Base-by-base conservation (phyloP, 2,888 invertebrate genomes). In the Schizaphis graminum region DNA sequence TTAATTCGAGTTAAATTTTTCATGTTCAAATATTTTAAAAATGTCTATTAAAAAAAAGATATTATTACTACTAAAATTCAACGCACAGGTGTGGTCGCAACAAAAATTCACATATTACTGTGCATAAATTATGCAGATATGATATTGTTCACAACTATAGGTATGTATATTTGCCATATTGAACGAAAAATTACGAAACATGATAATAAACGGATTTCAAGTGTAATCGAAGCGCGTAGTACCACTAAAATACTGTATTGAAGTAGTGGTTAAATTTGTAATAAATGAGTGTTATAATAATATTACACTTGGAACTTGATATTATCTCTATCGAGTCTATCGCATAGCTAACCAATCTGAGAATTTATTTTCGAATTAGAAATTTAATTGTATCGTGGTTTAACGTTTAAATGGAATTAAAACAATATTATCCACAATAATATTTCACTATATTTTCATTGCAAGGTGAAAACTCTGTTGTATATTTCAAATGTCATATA, bases 71-170 rank as follows among this genome's bases (percentile, higher is more conserved):
- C 56, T 35, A 56, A 24, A 88, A 56, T 24, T 35, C 3, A 41
- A 44, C 44, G 61, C 44, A 47, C 57, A 89, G 67, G 47, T 90
- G 67, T n/a, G 28, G 28, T 41, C n/a, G n/a, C 10, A 67, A 35
- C 24, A 67, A 90, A 67, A 67, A 61, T 67, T 11, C n/a, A 61
- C 47, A 44, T 47, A 44, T 8, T 49, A 88, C 49, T 49, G n/a
- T 87, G n/a, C 16, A 87, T 47, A n/a, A n/a, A 90, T 90, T 47
- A 57, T 89, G 41, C 41, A 89, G 4, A 89, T 41, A 53, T 89
- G 26, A 35, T 41, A 41, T 89, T 56, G 56, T 56, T 35, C 35
- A 11, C 0, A 85, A 24, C 10, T 88, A 44, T 88, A 88, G 53
- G 89, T 61, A 88, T 88, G 89, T 61, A 8, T 44, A 90, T 61